These are phyloP conservation scores for Pseudomyrmex flavicornis DNA, from an alignment of 1,140 invertebrate genomes.

Conservation along the genomic window DNA sequence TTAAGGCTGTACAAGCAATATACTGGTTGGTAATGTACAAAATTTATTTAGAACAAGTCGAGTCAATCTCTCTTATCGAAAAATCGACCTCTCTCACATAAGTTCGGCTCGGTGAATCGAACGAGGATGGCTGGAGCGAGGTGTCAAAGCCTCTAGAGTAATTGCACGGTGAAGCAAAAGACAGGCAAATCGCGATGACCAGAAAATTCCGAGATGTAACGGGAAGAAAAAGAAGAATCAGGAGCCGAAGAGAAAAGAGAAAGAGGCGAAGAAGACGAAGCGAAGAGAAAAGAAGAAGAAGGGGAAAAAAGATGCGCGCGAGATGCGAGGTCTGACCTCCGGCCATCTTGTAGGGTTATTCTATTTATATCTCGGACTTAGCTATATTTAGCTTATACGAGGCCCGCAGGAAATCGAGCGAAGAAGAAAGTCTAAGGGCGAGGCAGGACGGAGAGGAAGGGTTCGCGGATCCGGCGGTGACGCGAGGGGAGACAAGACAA, in stretches of 20 bases:
- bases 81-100: no score
- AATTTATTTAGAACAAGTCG: no score
- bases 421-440: conserved; percentile 65
- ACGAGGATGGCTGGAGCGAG: no score
- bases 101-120: no score
- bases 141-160: no score
- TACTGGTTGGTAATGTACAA: no score
- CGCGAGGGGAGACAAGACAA: conserved; percentile 28
- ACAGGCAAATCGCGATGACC: conserved; percentile 58
- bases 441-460: conserved; percentile 52
- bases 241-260: conserved; percentile 19
- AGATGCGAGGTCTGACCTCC: conserved; percentile 63
- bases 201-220: conserved; percentile 16
- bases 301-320: conserved; percentile 39
- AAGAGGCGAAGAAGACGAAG: conserved; percentile 38
- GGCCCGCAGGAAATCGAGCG: conserved; percentile 71
- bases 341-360: conserved; percentile 76
- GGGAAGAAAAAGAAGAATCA: conserved; percentile 47
- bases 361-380: conserved; percentile 76
- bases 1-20: no score
- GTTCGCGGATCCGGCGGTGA: conserved; percentile 3
- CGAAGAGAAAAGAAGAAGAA: conserved; percentile 42
- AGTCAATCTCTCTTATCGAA: no score
- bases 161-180: no score
- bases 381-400: conserved; percentile 80